A percentile compares a stretch with the other conserved stretches of the same genome.
Conservation (phyloP, 2,888 invertebrate species). For the Lasioglossum malachurum region DNA sequence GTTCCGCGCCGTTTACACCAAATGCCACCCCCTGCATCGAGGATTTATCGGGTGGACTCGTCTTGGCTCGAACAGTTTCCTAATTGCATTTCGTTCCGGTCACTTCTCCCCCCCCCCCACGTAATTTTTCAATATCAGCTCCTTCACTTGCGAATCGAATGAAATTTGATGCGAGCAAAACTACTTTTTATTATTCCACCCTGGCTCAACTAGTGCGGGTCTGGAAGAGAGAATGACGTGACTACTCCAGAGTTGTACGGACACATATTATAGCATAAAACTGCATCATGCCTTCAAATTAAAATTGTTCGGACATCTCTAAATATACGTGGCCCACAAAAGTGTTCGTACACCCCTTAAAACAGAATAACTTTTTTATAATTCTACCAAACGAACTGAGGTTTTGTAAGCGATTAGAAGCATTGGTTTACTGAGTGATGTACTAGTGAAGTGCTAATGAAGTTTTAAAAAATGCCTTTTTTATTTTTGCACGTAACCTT, state of each 20-base stretch:
- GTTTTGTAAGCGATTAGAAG: too few species aligned
- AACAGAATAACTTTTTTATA: too few species aligned
- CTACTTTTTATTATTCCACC: neutral
- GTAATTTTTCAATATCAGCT: neutral
- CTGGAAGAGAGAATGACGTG: too few species aligned
- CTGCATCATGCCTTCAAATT: neutral
- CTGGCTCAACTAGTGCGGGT: neutral
- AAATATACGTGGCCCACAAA: neutral
- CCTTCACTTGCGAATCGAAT: neutral
- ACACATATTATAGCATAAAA: neutral
- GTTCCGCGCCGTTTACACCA: constrained; percentile 38
- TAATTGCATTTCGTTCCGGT: neutral
- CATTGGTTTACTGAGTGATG: too few species aligned
- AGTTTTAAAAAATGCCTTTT: too few species aligned
- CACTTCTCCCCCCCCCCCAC: neutral
- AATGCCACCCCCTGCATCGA: neutral
- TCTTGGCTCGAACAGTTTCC: neutral
- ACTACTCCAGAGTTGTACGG: too few species aligned
- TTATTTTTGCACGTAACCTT: too few species aligned
- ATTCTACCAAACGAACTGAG: too few species aligned
- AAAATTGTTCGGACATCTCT: neutral
- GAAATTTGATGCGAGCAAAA: neutral
- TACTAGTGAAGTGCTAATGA: too few species aligned
- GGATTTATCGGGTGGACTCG: neutral
- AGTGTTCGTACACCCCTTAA: too few species aligned